Evolutionary conservation across 1,140 invertebrate genomes (phyloP).

Genomic region (Caerostris extrusa): DNA sequence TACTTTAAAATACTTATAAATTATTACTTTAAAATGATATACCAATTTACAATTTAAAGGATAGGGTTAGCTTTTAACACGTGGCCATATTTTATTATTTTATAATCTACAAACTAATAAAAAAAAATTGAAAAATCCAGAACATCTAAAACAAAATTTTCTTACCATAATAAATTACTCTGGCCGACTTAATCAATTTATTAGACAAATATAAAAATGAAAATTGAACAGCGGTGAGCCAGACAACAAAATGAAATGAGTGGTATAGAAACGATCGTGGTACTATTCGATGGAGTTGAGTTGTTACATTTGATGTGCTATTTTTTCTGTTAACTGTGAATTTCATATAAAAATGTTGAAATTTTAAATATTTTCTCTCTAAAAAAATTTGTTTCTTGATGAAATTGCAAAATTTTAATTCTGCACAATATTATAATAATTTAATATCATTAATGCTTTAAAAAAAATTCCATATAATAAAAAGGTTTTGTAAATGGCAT

Average conservation of each 20-base stretch:
- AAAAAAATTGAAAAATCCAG: too few relatives aligned
- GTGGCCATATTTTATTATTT: not conserved
- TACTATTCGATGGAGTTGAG: not conserved
- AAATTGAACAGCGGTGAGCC: conserved; percentile 82
- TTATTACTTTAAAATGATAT: too few relatives aligned
- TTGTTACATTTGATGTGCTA: not conserved
- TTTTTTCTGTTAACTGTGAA: too few relatives aligned
- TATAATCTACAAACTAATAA: too few relatives aligned
- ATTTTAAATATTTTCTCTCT: not conserved
- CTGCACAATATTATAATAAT: too few relatives aligned
- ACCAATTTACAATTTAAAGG: too few relatives aligned
- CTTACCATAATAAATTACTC: conserved; percentile 80
- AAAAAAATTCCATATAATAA: too few relatives aligned
- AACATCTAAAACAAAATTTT: not conserved
- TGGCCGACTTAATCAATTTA: conserved; percentile 82
- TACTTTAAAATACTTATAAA: too few relatives aligned
- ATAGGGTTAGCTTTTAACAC: not conserved
- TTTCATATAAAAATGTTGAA: too few relatives aligned
- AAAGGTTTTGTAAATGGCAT: not conserved
- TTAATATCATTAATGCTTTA: too few relatives aligned
- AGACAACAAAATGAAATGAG: conserved; percentile 46
- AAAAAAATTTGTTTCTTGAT: not conserved
- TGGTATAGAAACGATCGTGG: not conserved
- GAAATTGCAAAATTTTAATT: too few relatives aligned
- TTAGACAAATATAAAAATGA: not conserved